A percentile compares a stretch with the other conserved stretches of the same genome.
These are phyloP conservation scores for Grapholita molesta DNA, from an alignment of 1,140 invertebrate species.

Conservation along the genomic window DNA sequence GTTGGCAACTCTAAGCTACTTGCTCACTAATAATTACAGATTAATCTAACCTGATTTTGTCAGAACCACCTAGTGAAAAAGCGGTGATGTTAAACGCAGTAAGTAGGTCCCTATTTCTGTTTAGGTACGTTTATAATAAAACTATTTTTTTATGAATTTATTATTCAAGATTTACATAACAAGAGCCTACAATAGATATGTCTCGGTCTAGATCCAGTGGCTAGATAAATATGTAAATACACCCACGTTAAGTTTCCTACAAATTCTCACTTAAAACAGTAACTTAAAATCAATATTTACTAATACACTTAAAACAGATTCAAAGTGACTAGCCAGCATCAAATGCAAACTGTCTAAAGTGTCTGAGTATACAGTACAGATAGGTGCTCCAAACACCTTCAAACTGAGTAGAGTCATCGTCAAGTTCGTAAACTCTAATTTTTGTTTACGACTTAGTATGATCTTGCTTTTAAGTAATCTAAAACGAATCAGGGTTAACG, in stretches of 20 bases:
- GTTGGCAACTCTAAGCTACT: no score
- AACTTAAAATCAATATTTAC: not conserved
- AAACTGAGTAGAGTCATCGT: not conserved
- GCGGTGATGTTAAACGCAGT: no score
- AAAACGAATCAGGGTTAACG: no score
- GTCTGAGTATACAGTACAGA: not conserved
- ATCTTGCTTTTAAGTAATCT: no score
- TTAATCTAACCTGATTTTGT: no score
- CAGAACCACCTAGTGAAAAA: no score
- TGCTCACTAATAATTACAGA: no score
- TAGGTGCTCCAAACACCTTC: not conserved
- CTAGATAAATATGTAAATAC: not conserved
- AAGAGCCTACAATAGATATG: not conserved
- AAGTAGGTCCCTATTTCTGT: no score
- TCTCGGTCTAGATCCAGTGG: not conserved
- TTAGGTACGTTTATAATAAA: no score
- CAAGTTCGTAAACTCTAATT: not conserved
- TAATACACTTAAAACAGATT: constrained; percentile 1
- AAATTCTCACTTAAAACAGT: not conserved
- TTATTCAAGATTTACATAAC: no score
- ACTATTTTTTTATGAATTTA: no score
- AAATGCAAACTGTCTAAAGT: not conserved
- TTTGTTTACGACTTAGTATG: not conserved
- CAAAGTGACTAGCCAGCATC: not conserved
- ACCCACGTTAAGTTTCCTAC: not conserved